A percentile compares a stretch with the other conserved stretches of the same genome.
Conservation (phyloP, 35 echinoderm and acorn worm species). For the Heliocidaris tuberculata region DNA sequence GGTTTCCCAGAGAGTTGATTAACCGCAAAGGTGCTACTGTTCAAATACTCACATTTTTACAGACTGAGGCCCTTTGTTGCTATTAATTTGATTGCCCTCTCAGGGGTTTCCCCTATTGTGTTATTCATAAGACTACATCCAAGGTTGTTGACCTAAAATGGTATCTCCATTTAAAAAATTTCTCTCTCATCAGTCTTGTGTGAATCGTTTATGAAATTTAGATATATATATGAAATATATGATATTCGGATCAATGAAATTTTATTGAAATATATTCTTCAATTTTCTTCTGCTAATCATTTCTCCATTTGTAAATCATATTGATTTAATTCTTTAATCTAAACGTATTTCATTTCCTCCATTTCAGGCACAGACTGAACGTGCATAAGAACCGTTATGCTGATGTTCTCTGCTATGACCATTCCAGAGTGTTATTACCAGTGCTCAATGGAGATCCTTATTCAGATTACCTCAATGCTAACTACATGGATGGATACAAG, state of each 20-base stretch:
- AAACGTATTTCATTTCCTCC: background rate
- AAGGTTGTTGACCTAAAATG: background rate
- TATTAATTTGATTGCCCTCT: background rate
- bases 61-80: background rate
- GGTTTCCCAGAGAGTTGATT: background rate
- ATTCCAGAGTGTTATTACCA: constrained; percentile 73
- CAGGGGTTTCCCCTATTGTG: background rate
- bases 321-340: background rate
- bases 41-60: background rate
- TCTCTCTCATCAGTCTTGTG: background rate
- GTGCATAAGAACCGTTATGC: constrained; percentile 95
- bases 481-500: constrained; percentile 96
- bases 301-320: too few relatives aligned
- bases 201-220: background rate
- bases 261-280: too few relatives aligned
- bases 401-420: constrained; percentile 97
- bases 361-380: constrained; percentile 79
- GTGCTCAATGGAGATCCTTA: constrained; percentile 81
- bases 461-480: constrained; percentile 98
- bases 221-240: background rate
- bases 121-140: background rate
- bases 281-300: too few relatives aligned
- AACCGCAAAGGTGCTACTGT: background rate
- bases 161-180: background rate
- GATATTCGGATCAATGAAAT: background rate